A percentile compares a stretch with the other conserved stretches of the same genome.
Evolutionary conservation across 2,797 vertebrate genomes (phyloP).

Genomic region (Sus cebifrons): DNA sequence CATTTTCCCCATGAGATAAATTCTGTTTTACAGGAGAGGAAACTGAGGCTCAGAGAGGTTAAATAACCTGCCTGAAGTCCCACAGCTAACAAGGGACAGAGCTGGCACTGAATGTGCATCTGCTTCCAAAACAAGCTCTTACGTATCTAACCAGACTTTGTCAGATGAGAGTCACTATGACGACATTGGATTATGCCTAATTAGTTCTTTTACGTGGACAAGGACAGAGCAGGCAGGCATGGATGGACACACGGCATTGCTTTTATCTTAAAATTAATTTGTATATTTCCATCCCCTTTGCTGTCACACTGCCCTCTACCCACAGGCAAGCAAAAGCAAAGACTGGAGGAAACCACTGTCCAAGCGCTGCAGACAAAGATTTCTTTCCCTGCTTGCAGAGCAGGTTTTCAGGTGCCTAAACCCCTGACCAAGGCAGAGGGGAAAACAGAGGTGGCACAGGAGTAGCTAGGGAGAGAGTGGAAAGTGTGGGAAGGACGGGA

Average conservation of each 20-base stretch:
- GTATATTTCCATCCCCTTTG: background rate
- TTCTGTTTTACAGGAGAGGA: slow-evolving; percentile 10
- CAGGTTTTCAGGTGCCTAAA: background rate
- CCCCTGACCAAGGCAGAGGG: too few species aligned
- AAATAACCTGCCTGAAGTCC: background rate
- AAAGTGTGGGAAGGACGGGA: background rate
- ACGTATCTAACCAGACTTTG: background rate
- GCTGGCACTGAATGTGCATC: background rate
- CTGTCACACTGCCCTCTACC: background rate
- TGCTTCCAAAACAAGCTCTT: background rate
- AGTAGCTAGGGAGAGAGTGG: background rate
- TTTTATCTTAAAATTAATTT: background rate
- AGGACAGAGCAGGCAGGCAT: background rate
- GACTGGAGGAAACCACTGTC: background rate
- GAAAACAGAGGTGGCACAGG: background rate
- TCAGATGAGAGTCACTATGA: slow-evolving; percentile 10
- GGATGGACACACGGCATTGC: background rate
- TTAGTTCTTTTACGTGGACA: background rate
- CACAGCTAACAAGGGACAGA: background rate
- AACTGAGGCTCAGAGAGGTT: background rate
- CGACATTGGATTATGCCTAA: background rate
- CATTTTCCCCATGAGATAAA: background rate
- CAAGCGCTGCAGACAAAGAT: background rate
- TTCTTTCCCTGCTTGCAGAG: background rate
- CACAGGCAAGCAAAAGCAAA: background rate